phyloP scores from a whole-genome alignment of 2,113 vertebrate genomes.

The Nannospalax galili region DNA sequence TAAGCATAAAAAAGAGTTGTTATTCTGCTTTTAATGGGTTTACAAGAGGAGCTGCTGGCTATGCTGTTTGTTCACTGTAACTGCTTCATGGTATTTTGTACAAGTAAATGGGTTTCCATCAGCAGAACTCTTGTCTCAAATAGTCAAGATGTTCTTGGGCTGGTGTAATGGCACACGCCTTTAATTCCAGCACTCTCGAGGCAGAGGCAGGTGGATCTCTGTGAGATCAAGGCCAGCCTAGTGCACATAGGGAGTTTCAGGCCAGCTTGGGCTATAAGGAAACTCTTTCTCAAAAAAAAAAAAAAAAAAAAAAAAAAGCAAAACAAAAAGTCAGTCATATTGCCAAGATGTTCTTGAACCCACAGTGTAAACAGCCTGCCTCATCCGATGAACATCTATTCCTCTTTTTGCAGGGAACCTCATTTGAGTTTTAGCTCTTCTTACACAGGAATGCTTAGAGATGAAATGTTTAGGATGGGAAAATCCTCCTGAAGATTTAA shows the following conservation, averaged over 20 bases:
- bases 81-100: not conserved
- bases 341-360: not conserved
- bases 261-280: too few relatives aligned
- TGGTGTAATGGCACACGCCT: too few relatives aligned
- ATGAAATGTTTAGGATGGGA: slow-evolving; percentile 36
- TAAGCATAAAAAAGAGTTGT: not conserved
- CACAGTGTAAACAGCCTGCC: not conserved
- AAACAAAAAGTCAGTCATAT: too few relatives aligned
- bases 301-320: too few relatives aligned
- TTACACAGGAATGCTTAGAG: not conserved
- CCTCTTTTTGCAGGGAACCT: slow-evolving; percentile 11
- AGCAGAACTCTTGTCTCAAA: not conserved
- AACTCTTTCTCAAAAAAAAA: too few relatives aligned
- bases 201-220: too few relatives aligned
- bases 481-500: not conserved
- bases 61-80: not conserved
- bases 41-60: not conserved
- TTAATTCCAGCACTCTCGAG: too few relatives aligned
- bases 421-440: not conserved
- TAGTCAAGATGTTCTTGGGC: not conserved
- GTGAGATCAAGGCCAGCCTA: too few relatives aligned
- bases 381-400: not conserved
- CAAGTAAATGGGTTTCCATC: not conserved
- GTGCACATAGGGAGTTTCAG: too few relatives aligned
- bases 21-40: not conserved